Conservation (phyloP, 2,888 invertebrate genomes). For the Zygaena filipendulae region DNA sequence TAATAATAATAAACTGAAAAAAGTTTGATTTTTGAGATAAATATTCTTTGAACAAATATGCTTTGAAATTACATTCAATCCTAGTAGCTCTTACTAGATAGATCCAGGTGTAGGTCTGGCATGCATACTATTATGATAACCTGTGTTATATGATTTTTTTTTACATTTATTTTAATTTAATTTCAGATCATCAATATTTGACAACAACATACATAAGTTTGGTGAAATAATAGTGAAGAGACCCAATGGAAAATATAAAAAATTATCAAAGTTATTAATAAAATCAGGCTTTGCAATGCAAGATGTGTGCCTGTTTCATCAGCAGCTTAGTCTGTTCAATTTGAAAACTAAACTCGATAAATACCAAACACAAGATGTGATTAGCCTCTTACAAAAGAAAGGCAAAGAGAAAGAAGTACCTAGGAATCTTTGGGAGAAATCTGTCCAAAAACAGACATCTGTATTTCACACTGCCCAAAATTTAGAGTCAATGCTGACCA, state of each 20-base stretch:
- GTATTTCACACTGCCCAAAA: conserved; percentile 21
- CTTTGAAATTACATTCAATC: too few species aligned
- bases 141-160: too few species aligned
- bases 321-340: conserved; percentile 24
- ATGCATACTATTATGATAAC: too few species aligned
- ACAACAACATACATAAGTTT: conserved; percentile 42
- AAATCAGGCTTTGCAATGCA: conserved; percentile 26
- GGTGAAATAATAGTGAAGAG: conserved; percentile 35
- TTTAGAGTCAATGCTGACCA: conserved; percentile 22
- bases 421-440: conserved; percentile 19
- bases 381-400: conserved; percentile 25
- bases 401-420: conserved; percentile 15
- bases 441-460: conserved; percentile 25
- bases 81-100: too few species aligned
- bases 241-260: conserved; percentile 20
- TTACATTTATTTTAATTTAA: too few species aligned
- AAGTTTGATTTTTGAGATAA: too few species aligned
- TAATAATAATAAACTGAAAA: too few species aligned
- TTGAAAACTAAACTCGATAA: conserved; percentile 28
- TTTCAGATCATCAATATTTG: conserved; percentile 44
- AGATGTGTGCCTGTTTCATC: conserved; percentile 28
- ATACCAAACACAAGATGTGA: conserved; percentile 20
- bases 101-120: too few species aligned
- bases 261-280: conserved; percentile 23
- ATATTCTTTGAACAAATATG: too few species aligned